Base-by-base conservation (phyloP, 2,113 vertebrate species). In the Eudorcas thomsonii region DNA sequence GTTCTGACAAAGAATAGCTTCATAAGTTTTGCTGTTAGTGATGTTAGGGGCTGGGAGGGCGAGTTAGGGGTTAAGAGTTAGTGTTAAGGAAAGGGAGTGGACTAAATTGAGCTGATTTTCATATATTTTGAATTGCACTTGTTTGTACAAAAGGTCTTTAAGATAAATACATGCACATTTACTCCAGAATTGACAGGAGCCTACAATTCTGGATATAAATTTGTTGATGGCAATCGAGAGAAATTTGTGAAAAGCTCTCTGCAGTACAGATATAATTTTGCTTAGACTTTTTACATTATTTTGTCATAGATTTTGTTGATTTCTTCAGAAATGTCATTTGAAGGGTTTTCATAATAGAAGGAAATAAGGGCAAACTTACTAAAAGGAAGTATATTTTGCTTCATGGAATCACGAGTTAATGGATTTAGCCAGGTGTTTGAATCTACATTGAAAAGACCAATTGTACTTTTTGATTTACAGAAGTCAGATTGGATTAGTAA, bases 401-500 rank as follows among this genome's bases (percentile, higher is more conserved):
- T 83, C 50, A 55, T 93, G 85, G 81, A 50, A 57, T 94, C 36
- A 43, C 7, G 54, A 39, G 19, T 86, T 96, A 91, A 97, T 97
- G 36, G 55, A 91, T 91, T 98, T 97, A 96, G 87, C 77, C 81
- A 95, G 64, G 77, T 96, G 82, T 96, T 95, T 85, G 83, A 87
- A 83, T 97, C 52, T 97, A 64, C 57, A 88, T 71, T 97, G 92
- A 96, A 96, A 93, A 97, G 94, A 57, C 60, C 91, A 85, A 14
- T 96, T 97, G 78, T 93, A 78, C 55, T 90, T 96, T 95, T 94
- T 93, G 71, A 81, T 94, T 80, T 83, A 23, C 43, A 95, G 62
- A 96, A 92, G 77, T 97, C 94, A 88, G 82, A 92, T 95, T 96
- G 48, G 57, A 95, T 97, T 97, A 96, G 50, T 64, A 80, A 94